Evolutionary conservation across 2,113 vertebrate species (phyloP), one percentile per base, ranked within the genome.

Genomic region (cattle (Bos taurus)): DNA sequence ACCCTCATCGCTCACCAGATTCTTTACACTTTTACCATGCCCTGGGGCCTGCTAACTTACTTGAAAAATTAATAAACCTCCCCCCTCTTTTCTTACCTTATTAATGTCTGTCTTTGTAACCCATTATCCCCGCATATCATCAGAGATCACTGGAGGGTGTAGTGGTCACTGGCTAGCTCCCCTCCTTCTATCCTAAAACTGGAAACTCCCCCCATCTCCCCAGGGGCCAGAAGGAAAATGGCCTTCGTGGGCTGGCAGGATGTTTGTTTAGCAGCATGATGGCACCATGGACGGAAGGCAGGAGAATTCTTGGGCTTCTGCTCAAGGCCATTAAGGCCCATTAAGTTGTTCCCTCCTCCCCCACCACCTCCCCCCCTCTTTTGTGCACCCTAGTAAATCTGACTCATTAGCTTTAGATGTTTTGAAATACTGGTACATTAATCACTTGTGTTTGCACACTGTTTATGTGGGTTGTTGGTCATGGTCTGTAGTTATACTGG

Each of bases 31-130:
- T 99, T 99, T 99, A 99, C 99, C 98, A 97, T 98, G 98, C 99
- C 99, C 99, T 98, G 98, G 99, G 99, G 99, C 98, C 98, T 98
- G 99, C 99, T 99, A 99, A 99, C 99, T 99, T 99, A 98, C 98
- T 98, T 99, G 99, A 99, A 99, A 99, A 99, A 99, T 99, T 99
- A 99, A 99, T 99, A 99, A 99, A 99, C 99, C 99, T 99, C 98
- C 99, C 99, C 98, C 99, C 98, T 99, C 99, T 99, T 99, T 99
- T 99, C 98, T 98, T 99, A 98, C 98, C 99, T 99, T 99, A 99
- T 99, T 99, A 99, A 99, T 99, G 99, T 99, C 99, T 99, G 99
- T 98, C 99, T 99, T 99, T 98, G 99, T 99, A 99, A 99, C 98
- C 99, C 98, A 99, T 99, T 99, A 99, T 99, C 98, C 97, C 97